phyloP scores from a whole-genome alignment of 2,113 vertebrate species.

The Leptosomus discolor region DNA sequence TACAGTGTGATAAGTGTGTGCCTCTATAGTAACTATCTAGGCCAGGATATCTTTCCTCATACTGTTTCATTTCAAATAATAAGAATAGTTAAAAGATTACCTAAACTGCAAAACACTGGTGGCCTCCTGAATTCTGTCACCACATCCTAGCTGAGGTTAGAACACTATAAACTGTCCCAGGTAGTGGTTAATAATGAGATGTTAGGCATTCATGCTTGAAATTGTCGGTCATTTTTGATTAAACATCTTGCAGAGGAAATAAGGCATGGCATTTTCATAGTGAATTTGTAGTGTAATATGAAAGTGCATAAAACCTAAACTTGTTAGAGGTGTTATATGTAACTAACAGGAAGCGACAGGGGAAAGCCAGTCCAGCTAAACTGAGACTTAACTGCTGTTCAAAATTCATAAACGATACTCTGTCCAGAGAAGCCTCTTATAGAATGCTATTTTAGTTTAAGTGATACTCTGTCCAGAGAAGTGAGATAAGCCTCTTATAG shows the following conservation, averaged over 20 bases:
- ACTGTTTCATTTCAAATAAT: background rate
- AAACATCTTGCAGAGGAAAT: constrained; percentile 62
- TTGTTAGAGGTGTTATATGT: constrained; percentile 49
- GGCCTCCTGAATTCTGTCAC: background rate
- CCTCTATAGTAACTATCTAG: background rate
- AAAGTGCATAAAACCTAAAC: constrained; percentile 53
- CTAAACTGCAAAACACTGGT: background rate
- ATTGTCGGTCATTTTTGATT: constrained; percentile 78
- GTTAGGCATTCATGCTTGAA: constrained; percentile 70
- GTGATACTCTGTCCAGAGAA: background rate
- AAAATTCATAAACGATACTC: background rate
- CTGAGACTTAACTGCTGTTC: background rate
- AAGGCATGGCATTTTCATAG: constrained; percentile 49
- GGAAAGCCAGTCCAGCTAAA: background rate
- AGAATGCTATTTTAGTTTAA: background rate
- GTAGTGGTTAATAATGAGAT: constrained; percentile 48
- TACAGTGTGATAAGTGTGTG: background rate
- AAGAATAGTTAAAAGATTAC: background rate
- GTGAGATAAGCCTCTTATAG: background rate
- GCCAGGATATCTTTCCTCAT: background rate
- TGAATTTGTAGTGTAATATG: background rate
- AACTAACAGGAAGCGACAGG: background rate
- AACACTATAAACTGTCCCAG: background rate
- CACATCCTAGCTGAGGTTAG: background rate
- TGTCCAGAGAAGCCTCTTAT: background rate